These are phyloP conservation scores for Lepidurus packardi DNA, from an alignment of 1,140 invertebrate species.

Conservation along the genomic window DNA sequence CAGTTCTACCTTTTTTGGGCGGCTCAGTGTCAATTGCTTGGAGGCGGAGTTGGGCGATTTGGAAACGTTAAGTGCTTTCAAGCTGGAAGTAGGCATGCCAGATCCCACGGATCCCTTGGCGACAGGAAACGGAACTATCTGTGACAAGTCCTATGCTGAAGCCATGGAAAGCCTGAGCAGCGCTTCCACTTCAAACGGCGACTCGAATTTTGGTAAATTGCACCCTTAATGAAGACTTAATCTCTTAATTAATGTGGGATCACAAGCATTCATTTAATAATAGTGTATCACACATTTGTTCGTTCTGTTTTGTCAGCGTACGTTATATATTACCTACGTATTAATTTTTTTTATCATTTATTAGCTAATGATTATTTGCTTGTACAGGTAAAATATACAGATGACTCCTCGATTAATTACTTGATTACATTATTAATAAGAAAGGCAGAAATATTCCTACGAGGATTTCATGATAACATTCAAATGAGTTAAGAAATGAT, in stretches of 20 bases:
- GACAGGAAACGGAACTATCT: background rate
- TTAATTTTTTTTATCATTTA: too few species aligned
- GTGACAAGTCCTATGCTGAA: slow-evolving; percentile 2
- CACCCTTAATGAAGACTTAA: background rate
- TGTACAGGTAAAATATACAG: too few species aligned
- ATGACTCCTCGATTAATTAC: too few species aligned
- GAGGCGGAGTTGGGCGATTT: slow-evolving; percentile 16
- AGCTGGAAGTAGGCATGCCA: slow-evolving; percentile 8
- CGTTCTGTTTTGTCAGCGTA: too few species aligned
- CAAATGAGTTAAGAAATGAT: too few species aligned
- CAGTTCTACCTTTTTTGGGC: slow-evolving; percentile 3
- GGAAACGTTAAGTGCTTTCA: slow-evolving; percentile 18
- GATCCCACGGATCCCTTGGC: background rate
- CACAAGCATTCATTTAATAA: too few species aligned
- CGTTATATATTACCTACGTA: too few species aligned
- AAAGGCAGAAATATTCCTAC: too few species aligned
- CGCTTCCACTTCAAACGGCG: background rate
- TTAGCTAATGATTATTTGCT: too few species aligned
- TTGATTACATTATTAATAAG: too few species aligned
- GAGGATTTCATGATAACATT: too few species aligned
- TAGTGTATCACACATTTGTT: too few species aligned
- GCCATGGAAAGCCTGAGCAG: slow-evolving; percentile 7
- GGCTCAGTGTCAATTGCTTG: slow-evolving; percentile 12
- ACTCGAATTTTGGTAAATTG: slow-evolving; percentile 13
- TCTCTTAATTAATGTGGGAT: background rate